These are phyloP conservation scores for Nemopilema nomurai DNA, from an alignment of 30 jellyfish, hydroid and myxozoan genomes.

Conservation along the genomic window DNA sequence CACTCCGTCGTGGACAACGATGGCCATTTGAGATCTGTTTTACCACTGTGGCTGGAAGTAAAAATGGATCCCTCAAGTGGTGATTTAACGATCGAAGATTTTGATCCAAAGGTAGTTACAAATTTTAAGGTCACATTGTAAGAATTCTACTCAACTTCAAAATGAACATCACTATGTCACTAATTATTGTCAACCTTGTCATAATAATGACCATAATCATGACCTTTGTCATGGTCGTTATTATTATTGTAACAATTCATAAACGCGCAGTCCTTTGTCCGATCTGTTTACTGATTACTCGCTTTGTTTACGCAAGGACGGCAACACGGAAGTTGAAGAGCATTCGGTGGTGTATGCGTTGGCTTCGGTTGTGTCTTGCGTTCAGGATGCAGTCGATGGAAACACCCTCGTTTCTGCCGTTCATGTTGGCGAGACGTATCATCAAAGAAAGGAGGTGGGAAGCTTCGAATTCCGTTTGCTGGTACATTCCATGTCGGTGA, in stretches of 20 bases:
- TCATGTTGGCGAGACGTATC: constrained; percentile 78
- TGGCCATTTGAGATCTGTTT: constrained; percentile 22
- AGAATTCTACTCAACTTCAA: no score
- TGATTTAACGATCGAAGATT: constrained; percentile 21
- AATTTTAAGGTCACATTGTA: no score
- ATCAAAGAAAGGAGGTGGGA: constrained; percentile 82
- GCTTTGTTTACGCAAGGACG: not conserved
- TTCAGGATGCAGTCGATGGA: constrained; percentile 81
- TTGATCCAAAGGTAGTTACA: constrained; percentile 45
- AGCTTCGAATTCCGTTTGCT: no score
- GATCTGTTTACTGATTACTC: not conserved
- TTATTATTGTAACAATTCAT: no score
- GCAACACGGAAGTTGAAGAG: not conserved
- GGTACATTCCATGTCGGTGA: no score
- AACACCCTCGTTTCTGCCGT: constrained; percentile 79
- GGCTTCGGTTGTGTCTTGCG: constrained; percentile 61
- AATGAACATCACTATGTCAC: no score
- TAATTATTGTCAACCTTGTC: no score
- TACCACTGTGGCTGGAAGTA: constrained; percentile 34
- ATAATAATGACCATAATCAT: no score
- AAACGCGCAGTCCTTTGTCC: no score
- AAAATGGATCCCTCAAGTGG: constrained; percentile 39
- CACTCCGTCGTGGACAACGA: constrained; percentile 19
- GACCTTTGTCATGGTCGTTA: no score
- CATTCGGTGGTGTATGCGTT: constrained; percentile 25